Percentiles rank a stretch among this genome's conserved stretches.
Conservation (phyloP, 2,113 vertebrate species). For the Turnix velox region DNA sequence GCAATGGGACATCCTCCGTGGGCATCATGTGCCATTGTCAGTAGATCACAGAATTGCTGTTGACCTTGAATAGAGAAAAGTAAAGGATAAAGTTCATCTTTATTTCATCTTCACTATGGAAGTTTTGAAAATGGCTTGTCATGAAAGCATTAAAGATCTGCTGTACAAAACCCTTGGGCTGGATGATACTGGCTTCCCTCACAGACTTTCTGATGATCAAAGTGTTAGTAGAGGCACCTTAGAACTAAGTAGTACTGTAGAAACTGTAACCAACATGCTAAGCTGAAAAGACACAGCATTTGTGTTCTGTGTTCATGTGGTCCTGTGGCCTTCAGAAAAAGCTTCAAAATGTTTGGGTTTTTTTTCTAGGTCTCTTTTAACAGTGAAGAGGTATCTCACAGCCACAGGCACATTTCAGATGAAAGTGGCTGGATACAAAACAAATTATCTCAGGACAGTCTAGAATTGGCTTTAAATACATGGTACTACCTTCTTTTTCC, state of each 20-base stretch:
- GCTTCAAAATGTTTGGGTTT: neutral
- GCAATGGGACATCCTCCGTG: neutral
- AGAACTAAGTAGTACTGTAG: neutral
- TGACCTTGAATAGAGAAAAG: slow-evolving; percentile 5
- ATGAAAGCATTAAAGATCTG: neutral
- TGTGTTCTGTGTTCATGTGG: neutral
- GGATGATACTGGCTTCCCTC: neutral
- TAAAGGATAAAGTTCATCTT: slow-evolving; percentile 11
- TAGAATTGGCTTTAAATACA: neutral
- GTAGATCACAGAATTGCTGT: neutral
- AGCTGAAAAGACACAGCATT: neutral
- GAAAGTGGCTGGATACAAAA: neutral
- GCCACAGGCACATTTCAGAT: neutral
- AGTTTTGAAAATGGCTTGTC: neutral
- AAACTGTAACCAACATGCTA: neutral
- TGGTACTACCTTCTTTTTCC: neutral
- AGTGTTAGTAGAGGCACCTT: neutral
- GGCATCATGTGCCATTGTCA: neutral
- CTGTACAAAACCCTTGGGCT: neutral
- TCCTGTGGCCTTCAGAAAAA: neutral
- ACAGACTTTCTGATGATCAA: neutral
- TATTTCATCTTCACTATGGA: neutral
- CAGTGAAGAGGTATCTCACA: neutral
- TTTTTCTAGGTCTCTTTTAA: neutral
- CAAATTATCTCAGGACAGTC: neutral